phyloP scores from a whole-genome alignment of 2,113 vertebrate genomes.

The Malurus cyaneus region DNA sequence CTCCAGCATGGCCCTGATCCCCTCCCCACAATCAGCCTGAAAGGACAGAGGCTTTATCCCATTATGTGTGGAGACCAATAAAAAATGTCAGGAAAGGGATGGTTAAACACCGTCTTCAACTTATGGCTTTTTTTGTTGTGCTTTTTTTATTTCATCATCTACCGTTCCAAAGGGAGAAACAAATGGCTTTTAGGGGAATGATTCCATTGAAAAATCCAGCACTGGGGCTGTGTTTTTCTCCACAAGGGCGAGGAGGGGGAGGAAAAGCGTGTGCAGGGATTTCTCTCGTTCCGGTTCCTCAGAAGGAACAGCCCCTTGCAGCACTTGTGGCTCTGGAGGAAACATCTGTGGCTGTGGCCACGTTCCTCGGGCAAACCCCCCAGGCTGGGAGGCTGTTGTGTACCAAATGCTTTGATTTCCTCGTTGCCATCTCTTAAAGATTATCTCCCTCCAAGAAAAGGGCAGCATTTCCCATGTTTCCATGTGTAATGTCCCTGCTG shows the following conservation, averaged over 20 bases:
- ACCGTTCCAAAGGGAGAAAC: background rate
- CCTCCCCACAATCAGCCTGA: background rate
- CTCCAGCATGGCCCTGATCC: background rate
- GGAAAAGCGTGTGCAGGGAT: background rate
- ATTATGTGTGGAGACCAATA: background rate
- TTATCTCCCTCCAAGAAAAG: constrained; percentile 37
- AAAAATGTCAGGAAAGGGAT: background rate
- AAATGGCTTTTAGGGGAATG: background rate
- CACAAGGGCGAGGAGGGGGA: background rate
- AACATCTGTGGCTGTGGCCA: constrained; percentile 55
- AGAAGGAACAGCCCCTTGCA: background rate
- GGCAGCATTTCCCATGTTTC: constrained; percentile 56
- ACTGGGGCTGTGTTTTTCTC: background rate
- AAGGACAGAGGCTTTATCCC: background rate
- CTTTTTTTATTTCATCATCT: background rate
- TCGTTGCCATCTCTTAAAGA: constrained; percentile 43
- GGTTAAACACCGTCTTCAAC: background rate
- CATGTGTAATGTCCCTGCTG: background rate
- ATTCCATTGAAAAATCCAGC: background rate
- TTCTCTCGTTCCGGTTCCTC: constrained; percentile 29
- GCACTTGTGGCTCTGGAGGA: constrained; percentile 43
- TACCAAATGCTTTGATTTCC: constrained; percentile 41
- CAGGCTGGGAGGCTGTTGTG: background rate
- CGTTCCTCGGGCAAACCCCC: background rate
- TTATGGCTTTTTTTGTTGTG: background rate